Evolutionary conservation across 1,140 invertebrate species (phyloP), one percentile per base, ranked within the genome.

Genomic region (Anastatus disparis): DNA sequence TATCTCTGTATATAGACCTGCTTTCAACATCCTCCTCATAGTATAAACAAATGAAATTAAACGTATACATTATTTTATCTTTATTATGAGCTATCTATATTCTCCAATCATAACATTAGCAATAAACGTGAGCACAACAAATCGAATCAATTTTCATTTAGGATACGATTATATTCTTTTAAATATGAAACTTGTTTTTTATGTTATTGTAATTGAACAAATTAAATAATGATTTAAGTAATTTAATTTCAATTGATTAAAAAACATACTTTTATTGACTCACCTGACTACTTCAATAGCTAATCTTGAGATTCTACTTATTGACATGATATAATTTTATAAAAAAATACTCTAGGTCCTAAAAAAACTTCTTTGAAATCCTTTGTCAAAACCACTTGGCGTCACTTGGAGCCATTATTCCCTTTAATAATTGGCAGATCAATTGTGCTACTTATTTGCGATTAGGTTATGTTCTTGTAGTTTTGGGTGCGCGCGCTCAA

Each of bases 231-330:
- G 3, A 15, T 3, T 44, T 13, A 44, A n/a, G n/a, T 15, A 15
- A 44, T 6, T 44, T 15, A 44, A 9, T 44, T 7, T 3, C n/a
- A 15, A 8, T 15, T 44, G 15, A 44, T 44, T 3, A 44, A 44
- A 3, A 63, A 50, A 50, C 10, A 26, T 10, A 35, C 4, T 6
- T 20, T 20, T n/a, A 31, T 52, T 2, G 12, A 48, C 53, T 71
- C n/a, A 72, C 70, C 70, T 66, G 7, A 58, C 70, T 3, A 72
- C 31, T 50, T 72, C 64, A 9, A 72, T 12, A 13, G 70, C 70
- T 15, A 72, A 27, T 48, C 27, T 67, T n/a, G 65, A 67, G n/a
- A 72, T 72, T 52, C 58, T 72, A 40, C 56, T 62, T 31, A 72
- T 67, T 20, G 64, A 62, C 70, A 72, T 72, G 46, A 20, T 46